Evolutionary conservation across 1,140 invertebrate species (phyloP).

Genomic region (Dendroctonus valens): DNA sequence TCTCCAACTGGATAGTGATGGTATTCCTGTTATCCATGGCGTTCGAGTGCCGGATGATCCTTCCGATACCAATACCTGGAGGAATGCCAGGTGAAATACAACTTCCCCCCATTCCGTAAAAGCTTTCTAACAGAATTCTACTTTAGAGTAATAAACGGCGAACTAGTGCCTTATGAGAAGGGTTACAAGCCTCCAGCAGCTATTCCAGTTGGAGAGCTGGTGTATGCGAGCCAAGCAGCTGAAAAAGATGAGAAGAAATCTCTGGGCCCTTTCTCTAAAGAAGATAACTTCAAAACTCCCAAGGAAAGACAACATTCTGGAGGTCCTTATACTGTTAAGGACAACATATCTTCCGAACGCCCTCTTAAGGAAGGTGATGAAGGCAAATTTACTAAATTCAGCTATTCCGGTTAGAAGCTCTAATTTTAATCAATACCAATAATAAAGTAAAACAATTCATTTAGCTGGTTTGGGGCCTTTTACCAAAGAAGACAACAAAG

Average conservation of each 20-base stretch:
- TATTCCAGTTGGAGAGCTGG: constrained; percentile 55
- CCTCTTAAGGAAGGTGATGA: constrained; percentile 49
- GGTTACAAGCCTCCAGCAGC: constrained; percentile 64
- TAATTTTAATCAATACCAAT: not conserved
- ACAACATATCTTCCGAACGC: constrained; percentile 50
- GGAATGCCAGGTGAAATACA: constrained; percentile 62
- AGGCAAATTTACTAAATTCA: constrained; percentile 44
- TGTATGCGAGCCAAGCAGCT: constrained; percentile 53
- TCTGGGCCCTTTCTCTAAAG: constrained; percentile 46
- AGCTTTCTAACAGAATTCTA: not conserved
- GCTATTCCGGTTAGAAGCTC: constrained; percentile 4
- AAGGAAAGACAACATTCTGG: constrained; percentile 38
- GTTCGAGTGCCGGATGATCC: constrained; percentile 79
- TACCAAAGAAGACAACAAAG: constrained; percentile 59
- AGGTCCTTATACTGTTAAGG: constrained; percentile 48
- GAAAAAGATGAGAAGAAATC: constrained; percentile 34
- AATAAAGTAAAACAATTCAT: constrained; percentile 34
- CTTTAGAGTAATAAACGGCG: constrained; percentile 73
- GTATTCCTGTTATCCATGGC: constrained; percentile 76
- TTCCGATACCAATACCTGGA: constrained; percentile 74
- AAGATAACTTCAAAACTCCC: constrained; percentile 45
- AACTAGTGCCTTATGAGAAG: constrained; percentile 67
- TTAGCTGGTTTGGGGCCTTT: constrained; percentile 57
- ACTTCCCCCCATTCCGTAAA: not conserved
- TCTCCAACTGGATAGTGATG: constrained; percentile 63